These are phyloP conservation scores for Seriola aureovittata DNA, from an alignment of 2,113 vertebrate genomes.

Conservation along the genomic window DNA sequence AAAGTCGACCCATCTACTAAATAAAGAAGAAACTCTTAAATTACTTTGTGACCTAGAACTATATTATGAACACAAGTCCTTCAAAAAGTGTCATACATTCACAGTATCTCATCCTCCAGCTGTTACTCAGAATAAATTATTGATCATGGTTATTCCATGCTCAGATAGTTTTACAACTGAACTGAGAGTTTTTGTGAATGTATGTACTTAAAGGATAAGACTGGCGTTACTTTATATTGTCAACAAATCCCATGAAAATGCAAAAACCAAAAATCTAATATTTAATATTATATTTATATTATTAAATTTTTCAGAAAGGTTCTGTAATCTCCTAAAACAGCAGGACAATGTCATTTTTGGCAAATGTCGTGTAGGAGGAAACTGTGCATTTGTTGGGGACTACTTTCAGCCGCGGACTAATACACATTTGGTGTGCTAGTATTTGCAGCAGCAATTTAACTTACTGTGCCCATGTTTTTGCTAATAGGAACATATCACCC, in stretches of 20 bases:
- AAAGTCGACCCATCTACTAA: slow-evolving; percentile 33
- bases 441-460: not conserved
- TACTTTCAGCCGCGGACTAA: no score
- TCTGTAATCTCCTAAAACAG: not conserved
- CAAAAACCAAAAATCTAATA: no score
- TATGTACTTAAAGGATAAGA: not conserved
- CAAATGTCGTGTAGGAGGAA: no score
- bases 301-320: not conserved
- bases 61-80: not conserved
- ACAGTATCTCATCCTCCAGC: slow-evolving; percentile 12
- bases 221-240: not conserved
- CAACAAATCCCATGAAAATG: not conserved
- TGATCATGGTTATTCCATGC: not conserved
- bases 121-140: not conserved
- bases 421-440: not conserved
- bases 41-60: not conserved
- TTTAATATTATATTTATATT: no score
- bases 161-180: slow-evolving; percentile 4
- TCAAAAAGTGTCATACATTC: slow-evolving; percentile 26
- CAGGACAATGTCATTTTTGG: no score
- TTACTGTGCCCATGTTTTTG: not conserved
- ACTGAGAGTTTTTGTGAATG: not conserved
- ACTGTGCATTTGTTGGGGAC: no score
- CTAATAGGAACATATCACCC: not conserved
- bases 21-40: slow-evolving; percentile 25